phyloP scores from a whole-genome alignment of 2,888 invertebrate species.

The Druceiella hillmani region DNA sequence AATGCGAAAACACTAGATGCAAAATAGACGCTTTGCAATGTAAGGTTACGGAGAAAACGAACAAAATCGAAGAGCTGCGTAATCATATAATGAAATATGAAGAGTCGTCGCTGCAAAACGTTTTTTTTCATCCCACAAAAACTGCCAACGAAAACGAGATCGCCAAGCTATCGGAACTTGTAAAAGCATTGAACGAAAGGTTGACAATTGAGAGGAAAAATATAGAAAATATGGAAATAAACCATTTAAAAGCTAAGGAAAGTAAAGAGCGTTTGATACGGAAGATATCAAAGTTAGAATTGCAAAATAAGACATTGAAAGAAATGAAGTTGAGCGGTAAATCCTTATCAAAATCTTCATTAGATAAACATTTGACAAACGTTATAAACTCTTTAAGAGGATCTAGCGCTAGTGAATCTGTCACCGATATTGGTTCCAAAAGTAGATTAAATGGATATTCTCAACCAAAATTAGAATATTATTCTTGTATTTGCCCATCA shows the following conservation, averaged over 20 bases:
- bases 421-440: too few species aligned
- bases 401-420: neutral
- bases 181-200: slow-evolving; percentile 51
- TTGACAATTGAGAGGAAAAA: slow-evolving; percentile 54
- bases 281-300: slow-evolving; percentile 31
- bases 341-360: slow-evolving; percentile 31
- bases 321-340: slow-evolving; percentile 33
- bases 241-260: slow-evolving; percentile 52
- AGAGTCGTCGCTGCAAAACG: slow-evolving; percentile 44
- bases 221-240: slow-evolving; percentile 52
- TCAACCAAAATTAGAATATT: too few species aligned
- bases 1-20: slow-evolving; percentile 43
- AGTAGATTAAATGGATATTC: too few species aligned
- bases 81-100: slow-evolving; percentile 42
- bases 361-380: slow-evolving; percentile 27
- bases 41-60: slow-evolving; percentile 41
- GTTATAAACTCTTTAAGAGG: slow-evolving; percentile 3
- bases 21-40: slow-evolving; percentile 47
- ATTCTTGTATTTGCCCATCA: too few species aligned
- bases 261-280: slow-evolving; percentile 38
- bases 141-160: slow-evolving; percentile 59
- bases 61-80: slow-evolving; percentile 44
- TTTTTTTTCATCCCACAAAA: slow-evolving; percentile 49
- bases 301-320: slow-evolving; percentile 31
- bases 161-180: slow-evolving; percentile 53